Evolutionary conservation across 2,797 vertebrate species (phyloP), one percentile per base, ranked within the genome.

Genomic region (Halcyon leucocephala): DNA sequence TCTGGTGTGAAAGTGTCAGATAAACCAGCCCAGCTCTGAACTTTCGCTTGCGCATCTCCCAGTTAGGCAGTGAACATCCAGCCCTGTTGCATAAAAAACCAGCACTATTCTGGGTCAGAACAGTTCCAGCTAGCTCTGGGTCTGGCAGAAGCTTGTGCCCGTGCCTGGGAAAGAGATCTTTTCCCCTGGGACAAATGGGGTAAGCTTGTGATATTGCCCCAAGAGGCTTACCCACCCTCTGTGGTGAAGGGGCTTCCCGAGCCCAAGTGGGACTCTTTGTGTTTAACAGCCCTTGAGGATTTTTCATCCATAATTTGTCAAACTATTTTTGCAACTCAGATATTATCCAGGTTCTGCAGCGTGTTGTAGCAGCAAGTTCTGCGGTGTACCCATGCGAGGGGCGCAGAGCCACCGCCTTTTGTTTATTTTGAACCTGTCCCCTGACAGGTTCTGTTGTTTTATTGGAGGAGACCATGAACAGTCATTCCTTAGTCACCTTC

Each of bases 1-100:
- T 90, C 93, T 7, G 25, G 46, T 89, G 93, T 82, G 88, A 58
- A 66, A 84, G 70, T 78, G 61, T 82, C 91, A 84, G 67, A 74
- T 79, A 35, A 72, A 91, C 39, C 14, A 67, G 48, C 62, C 33
- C 42, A 87, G 26, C 29, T 77, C 64, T 66, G 39, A 73, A 28
- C 39, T 33, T 72, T 19, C 24, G 69, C 42, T 71, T 58, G 35
- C 48, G 57, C 85, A 67, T 25, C n/a, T 66, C 71, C 31, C 26
- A 29, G 3, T 72, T 58, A 19, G 70, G 64, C 26, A 35, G 33
- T 41, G 58, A 66, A 21, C 52, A 73, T 29, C 29, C 33, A 78
- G 51, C 41, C 52, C 62, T 26, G 4, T 37, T 62, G 46, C 19
- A 39, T 39, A 70, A 57, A 55, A 76, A 25, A 26, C 11, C 7